Base-by-base conservation (phyloP, 2,113 vertebrate species). In the Patagioenas fasciata region DNA sequence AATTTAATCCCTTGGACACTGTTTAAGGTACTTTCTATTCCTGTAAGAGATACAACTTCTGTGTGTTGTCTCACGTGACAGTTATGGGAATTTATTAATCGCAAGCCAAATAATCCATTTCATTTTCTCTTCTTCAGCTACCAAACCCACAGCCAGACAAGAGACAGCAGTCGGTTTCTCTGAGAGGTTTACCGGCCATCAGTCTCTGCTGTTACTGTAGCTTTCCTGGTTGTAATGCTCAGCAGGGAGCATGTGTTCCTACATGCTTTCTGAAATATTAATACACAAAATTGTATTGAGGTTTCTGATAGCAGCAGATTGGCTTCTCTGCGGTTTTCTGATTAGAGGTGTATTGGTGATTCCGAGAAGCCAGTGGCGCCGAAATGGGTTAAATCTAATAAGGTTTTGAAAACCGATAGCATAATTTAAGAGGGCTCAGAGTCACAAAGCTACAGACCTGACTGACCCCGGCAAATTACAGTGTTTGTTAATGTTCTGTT, bases 181-280 rank as follows among this genome's bases (percentile, higher is more conserved):
- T 54, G 36, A 91, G 40, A 50, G 60, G 54, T 84, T 96, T 89
- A 34, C 83, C 94, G 96, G 71, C 10, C 60, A 96, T 97, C 91
- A 58, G 89, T 97, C 96, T 96, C 80, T 13, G 34, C 89, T 95
- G 86, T 87, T 97, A 74, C 80, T 80, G 79, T 88, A 95, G 98
- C 88, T 97, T 97, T 96, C 65, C 96, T 96, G 97, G 95, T 96
- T 92, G 85, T 92, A 96, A 96, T 98, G 97, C 98, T 99, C 98
- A 98, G 98, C 97, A 94, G 98, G 98, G 98, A 98, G 94, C 94
- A 50, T 91, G 88, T 97, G 97, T 97, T 97, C 96, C 96, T 97
- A 98, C 98, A 95, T 95, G 97, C 97, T 96, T 95, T 94, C 89
- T 99, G 97, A 99, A 99, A 99, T 99, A 99, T 99, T 99, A 99